A percentile compares a stretch with the other conserved stretches of the same genome.
Conservation (phyloP, 2,113 vertebrate species). For the Hippocampus abdominalis region DNA sequence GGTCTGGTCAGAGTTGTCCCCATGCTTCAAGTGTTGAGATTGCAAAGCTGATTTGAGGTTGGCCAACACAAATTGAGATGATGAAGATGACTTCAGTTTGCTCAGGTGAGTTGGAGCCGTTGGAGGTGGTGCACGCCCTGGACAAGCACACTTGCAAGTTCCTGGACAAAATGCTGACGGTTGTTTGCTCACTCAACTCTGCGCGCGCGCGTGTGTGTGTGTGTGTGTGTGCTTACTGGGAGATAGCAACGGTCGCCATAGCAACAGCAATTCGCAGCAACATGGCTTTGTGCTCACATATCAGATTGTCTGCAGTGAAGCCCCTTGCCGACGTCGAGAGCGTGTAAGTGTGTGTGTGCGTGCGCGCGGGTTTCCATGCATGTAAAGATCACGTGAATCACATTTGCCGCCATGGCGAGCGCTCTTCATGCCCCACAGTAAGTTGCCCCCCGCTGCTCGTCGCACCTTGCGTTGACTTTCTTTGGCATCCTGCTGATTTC, state of each 20-base stretch:
- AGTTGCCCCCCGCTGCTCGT: not conserved
- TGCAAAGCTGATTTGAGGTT: not conserved
- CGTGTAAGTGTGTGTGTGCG: not conserved
- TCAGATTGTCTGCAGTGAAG: slow-evolving; percentile 23
- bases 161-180: slow-evolving; percentile 41
- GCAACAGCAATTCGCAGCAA: slow-evolving; percentile 55
- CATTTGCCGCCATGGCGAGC: too few species aligned
- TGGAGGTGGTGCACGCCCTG: slow-evolving; percentile 55
- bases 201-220: not conserved
- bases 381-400: too few species aligned
- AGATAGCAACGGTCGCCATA: slow-evolving; percentile 56
- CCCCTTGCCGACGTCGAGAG: not conserved
- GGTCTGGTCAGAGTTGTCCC: too few species aligned
- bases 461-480: slow-evolving; percentile 3
- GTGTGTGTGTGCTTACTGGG: slow-evolving; percentile 26
- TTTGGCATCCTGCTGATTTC: slow-evolving; percentile 41
- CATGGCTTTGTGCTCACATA: slow-evolving; percentile 51
- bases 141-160: slow-evolving; percentile 58
- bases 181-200: slow-evolving; percentile 51
- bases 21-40: too few species aligned
- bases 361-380: too few species aligned
- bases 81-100: not conserved
- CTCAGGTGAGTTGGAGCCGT: slow-evolving; percentile 6
- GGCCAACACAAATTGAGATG: not conserved
- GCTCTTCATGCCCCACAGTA: too few species aligned